A percentile compares a stretch with the other conserved stretches of the same genome.
Conservation (phyloP, 2,888 invertebrate genomes). For the Aphidoletes aphidimyza region DNA sequence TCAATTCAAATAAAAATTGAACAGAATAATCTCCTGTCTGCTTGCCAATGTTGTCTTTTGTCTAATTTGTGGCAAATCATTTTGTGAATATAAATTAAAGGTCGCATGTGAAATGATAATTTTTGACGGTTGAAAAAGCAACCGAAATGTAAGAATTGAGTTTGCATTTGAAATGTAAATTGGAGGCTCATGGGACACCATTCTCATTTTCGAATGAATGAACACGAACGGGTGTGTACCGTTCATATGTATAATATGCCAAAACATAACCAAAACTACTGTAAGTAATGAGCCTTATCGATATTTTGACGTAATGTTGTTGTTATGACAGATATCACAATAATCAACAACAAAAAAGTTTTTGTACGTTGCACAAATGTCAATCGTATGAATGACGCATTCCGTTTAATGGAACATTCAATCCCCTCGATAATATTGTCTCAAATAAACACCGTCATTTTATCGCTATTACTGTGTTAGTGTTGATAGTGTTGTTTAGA, state of each 20-base stretch:
- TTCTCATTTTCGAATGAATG: background rate
- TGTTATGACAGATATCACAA: background rate
- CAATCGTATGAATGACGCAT: background rate
- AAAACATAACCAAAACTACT: slow-evolving; percentile 30
- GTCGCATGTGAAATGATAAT: slow-evolving; percentile 31
- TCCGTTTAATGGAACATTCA: background rate
- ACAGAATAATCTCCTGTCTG: background rate
- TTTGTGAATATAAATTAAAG: slow-evolving; percentile 12
- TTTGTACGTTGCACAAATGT: slow-evolving; percentile 12
- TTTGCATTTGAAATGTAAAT: background rate
- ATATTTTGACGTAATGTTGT: background rate
- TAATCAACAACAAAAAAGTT: background rate
- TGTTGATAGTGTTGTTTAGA: background rate
- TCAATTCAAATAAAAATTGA: background rate
- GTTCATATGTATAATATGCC: too few species aligned
- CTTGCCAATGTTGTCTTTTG: slow-evolving; percentile 17
- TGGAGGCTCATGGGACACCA: background rate
- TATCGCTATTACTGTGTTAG: background rate
- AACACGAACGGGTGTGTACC: too few species aligned
- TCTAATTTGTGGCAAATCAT: slow-evolving; percentile 4
- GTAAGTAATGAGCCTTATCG: background rate
- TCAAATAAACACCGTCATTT: background rate
- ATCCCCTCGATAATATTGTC: background rate
- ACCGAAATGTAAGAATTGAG: background rate
- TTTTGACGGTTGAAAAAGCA: background rate